Evolutionary conservation across 2,888 invertebrate species (phyloP).

Genomic region (Kuschelorhynchus macadamiae): DNA sequence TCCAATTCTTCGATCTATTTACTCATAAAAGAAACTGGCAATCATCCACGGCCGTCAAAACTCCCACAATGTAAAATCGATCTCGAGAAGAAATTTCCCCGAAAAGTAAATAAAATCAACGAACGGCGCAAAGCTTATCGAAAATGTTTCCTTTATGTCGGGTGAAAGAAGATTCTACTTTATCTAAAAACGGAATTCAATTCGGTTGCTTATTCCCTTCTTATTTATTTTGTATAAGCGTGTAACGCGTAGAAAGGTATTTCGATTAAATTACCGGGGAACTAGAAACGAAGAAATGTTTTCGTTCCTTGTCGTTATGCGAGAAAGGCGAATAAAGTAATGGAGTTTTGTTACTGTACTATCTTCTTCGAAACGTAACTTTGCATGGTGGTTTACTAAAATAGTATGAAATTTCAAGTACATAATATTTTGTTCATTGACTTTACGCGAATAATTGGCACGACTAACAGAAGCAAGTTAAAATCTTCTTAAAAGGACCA

Average conservation of each 20-base stretch:
- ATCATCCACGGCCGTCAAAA: constrained; percentile 24
- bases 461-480: no score
- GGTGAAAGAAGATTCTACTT: constrained; percentile 34
- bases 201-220: constrained; percentile 29
- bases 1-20: no score
- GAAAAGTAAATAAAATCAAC: constrained; percentile 34
- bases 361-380: no score
- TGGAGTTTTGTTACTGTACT: no score
- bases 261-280: constrained; percentile 1
- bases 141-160: constrained; percentile 39
- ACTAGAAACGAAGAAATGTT: no score
- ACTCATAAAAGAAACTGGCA: background rate
- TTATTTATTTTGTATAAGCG: constrained; percentile 26
- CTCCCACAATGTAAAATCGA: constrained; percentile 19
- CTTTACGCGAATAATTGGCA: no score
- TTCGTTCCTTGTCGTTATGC: no score
- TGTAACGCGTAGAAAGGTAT: background rate
- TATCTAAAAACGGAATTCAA: constrained; percentile 35
- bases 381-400: no score
- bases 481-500: no score
- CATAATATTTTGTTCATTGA: no score
- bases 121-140: constrained; percentile 31
- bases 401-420: no score
- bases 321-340: no score
- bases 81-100: constrained; percentile 14